These are phyloP conservation scores for Halichoeres trimaculatus DNA, from an alignment of 2,113 vertebrate genomes.

Conservation along the genomic window DNA sequence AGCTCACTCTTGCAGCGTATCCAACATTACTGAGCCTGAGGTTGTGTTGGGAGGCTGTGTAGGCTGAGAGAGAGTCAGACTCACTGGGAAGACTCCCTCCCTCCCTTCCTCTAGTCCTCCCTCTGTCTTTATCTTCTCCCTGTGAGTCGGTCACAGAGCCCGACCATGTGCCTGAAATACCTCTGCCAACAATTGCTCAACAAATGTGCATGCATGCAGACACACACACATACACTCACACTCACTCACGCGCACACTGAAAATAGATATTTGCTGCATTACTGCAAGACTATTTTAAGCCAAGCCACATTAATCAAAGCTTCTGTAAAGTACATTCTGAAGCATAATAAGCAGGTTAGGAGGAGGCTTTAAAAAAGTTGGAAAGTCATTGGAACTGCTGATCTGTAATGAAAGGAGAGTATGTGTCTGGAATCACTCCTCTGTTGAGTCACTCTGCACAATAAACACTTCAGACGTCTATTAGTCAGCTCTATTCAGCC, in stretches of 20 bases:
- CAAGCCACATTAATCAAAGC: background rate
- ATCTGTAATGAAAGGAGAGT: background rate
- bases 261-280: background rate
- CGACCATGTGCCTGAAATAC: conserved; percentile 58
- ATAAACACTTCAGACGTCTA: background rate
- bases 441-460: background rate
- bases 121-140: conserved; percentile 27
- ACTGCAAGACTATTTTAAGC: background rate
- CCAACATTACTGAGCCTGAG: conserved; percentile 58
- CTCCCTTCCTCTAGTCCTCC: background rate
- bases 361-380: background rate
- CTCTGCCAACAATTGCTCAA: conserved; percentile 47
- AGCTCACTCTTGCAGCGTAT: conserved; percentile 38
- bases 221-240: background rate
- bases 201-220: conserved; percentile 1
- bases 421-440: background rate
- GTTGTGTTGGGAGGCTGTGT: conserved; percentile 51
- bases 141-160: conserved; percentile 39
- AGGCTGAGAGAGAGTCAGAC: conserved; percentile 50
- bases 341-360: background rate
- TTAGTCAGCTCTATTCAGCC: background rate
- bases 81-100: conserved; percentile 36
- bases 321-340: background rate
- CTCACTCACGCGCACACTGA: background rate
- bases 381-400: background rate